These are phyloP conservation scores for Zoanthus solanderi DNA, from an alignment of 92 coral and sea anemone genomes.

Conservation along the genomic window DNA sequence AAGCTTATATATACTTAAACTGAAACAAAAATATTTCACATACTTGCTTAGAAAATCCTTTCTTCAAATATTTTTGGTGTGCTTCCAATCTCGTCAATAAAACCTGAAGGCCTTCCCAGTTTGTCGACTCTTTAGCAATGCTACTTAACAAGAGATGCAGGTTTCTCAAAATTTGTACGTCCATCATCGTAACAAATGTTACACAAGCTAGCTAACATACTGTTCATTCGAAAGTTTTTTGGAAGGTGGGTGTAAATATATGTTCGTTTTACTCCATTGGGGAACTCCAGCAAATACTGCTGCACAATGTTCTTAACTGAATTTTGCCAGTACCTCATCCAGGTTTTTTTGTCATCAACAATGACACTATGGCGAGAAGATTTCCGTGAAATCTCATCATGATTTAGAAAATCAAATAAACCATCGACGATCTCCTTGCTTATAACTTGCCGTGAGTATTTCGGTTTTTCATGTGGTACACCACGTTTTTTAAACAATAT, in stretches of 20 bases:
- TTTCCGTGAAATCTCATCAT: conserved; percentile 19
- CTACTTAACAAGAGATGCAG: background rate
- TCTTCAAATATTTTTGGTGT: conserved; percentile 17
- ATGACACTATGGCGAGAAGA: background rate
- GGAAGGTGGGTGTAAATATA: conserved; percentile 26
- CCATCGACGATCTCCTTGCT: conserved; percentile 35
- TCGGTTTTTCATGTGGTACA: conserved; percentile 36
- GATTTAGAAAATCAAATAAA: conserved; percentile 45
- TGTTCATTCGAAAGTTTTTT: conserved; percentile 21
- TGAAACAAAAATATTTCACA: background rate
- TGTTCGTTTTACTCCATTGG: background rate
- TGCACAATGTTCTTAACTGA: background rate
- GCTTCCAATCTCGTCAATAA: background rate
- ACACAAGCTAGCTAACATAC: background rate
- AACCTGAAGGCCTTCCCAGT: conserved; percentile 11
- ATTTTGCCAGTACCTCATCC: conserved; percentile 26
- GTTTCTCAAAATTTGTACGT: conserved; percentile 5
- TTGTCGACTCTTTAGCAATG: background rate
- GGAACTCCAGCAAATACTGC: conserved; percentile 18
- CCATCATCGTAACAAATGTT: conserved; percentile 1
- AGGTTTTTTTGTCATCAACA: conserved; percentile 10
- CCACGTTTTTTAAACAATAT: conserved; percentile 61
- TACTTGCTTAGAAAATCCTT: conserved; percentile 20
- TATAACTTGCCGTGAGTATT: conserved; percentile 43
- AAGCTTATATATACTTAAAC: background rate